phyloP scores from a whole-genome alignment of 2,113 vertebrate species.

The Machaerirhynchus nigripectus region DNA sequence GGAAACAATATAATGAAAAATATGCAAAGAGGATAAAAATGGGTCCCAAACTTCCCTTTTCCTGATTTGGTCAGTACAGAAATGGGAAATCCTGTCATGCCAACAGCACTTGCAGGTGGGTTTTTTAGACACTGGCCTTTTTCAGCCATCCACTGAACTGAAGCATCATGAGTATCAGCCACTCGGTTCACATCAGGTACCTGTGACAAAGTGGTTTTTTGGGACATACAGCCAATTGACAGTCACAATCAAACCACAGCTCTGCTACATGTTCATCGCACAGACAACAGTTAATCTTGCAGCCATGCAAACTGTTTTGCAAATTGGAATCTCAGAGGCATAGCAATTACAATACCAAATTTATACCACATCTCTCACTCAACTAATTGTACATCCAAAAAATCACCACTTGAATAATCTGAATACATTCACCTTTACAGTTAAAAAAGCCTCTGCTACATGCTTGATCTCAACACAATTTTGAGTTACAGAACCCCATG shows the following conservation, averaged over 20 bases:
- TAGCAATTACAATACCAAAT: constrained; percentile 59
- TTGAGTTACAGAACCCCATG: constrained; percentile 15
- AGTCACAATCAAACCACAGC: not conserved
- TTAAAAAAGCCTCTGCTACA: not conserved
- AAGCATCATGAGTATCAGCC: not conserved
- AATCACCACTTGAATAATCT: constrained; percentile 63
- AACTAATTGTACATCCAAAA: constrained; percentile 63
- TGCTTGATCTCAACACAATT: constrained; percentile 43
- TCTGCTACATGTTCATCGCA: not conserved
- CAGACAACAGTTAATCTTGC: constrained; percentile 35
- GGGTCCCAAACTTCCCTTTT: not conserved
- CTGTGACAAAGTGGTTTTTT: not conserved
- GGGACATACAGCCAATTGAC: not conserved
- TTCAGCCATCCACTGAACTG: not conserved
- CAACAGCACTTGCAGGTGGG: not conserved
- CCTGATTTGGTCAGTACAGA: not conserved
- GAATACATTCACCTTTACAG: constrained; percentile 58
- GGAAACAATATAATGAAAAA: not conserved
- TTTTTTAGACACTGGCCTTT: not conserved
- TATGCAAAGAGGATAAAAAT: not conserved
- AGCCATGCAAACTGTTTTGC: constrained; percentile 28
- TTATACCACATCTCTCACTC: constrained; percentile 48
- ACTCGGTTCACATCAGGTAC: not conserved
- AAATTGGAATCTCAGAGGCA: constrained; percentile 55
- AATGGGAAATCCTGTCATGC: not conserved